Evolutionary conservation across 2,888 invertebrate genomes (phyloP), one percentile per base, ranked within the genome.

Genomic region (Cataglyphis altisquamis): DNA sequence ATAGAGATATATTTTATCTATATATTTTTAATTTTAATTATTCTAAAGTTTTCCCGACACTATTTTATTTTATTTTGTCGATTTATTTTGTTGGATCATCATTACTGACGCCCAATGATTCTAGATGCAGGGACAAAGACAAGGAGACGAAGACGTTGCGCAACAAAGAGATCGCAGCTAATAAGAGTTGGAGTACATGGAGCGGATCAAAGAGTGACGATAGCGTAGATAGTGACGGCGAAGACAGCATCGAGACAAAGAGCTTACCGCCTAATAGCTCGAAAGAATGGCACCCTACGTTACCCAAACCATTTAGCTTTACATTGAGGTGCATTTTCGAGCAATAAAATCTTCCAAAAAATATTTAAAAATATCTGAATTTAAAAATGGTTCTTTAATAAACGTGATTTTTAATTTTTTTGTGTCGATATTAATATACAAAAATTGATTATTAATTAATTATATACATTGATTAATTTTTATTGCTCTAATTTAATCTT

Each of bases 221-320:
- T 12, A 92, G 91, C 70, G 83, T 88, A 18, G 92, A 93, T 9
- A 94, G 92, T 83, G 93, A 94, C 55, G 90, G 83, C 3, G 95
- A 95, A 63, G 94, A 95, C 74, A 94, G 94, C 75, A 90, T 91
- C 18, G 94, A 94, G 82, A 94, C 94, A 1, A 93, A 93, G 80
- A 95, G 94, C 78, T 87, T 94, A 41, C 93, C 94, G 25, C 91
- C 94, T 2, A 88, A 86, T 29, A 92, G 90, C 85, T 92, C 94
- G n/a, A 93, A 93, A 75, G 92, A 92, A 66, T 94, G 94, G 94
- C 92, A 93, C 21, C 93, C 94, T 29, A 97, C 97, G 0, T 95
- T 97, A 81, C 96, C 97, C 0, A 96, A 96, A 92, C 97, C 97
- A 2, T 97, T 97, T 92, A 96, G 96, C 94, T 97, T 97, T 96